These are phyloP conservation scores for Antheraea yamamai DNA, from an alignment of 2,888 invertebrate genomes.

Conservation along the genomic window DNA sequence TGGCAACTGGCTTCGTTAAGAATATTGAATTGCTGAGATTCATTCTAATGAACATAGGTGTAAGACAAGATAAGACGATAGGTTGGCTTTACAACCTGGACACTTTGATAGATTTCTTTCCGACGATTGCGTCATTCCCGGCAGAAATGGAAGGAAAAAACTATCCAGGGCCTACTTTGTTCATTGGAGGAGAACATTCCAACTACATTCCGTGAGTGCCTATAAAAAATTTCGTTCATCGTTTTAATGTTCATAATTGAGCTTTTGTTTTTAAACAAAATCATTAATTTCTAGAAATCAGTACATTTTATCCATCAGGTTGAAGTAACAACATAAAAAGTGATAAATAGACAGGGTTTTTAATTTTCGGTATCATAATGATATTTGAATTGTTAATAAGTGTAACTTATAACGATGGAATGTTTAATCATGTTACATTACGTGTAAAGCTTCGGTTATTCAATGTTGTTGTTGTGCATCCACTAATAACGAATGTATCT, in stretches of 20 bases:
- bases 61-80: slow-evolving; percentile 62
- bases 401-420: no score
- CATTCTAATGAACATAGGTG: slow-evolving; percentile 74
- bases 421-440: no score
- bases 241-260: not conserved
- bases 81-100: slow-evolving; percentile 91
- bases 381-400: no score
- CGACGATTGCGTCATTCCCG: slow-evolving; percentile 85
- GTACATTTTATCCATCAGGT: no score
- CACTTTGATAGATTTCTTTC: slow-evolving; percentile 84
- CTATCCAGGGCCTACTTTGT: slow-evolving; percentile 87
- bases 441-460: no score
- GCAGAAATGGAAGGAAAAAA: slow-evolving; percentile 43
- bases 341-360: no score
- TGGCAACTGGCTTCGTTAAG: slow-evolving; percentile 35
- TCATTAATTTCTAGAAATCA: no score
- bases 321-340: no score
- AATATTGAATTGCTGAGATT: slow-evolving; percentile 83
- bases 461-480: no score
- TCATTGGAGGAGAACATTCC: slow-evolving; percentile 92
- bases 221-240: not conserved
- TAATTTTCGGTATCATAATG: no score
- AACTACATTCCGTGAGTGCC: slow-evolving; percentile 86
- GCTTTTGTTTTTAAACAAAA: no score
- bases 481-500: no score